Percentiles rank a stretch among this genome's conserved stretches.
These are phyloP conservation scores for Hanleya hanleyi DNA, from an alignment of 2,888 invertebrate species.

Conservation along the genomic window DNA sequence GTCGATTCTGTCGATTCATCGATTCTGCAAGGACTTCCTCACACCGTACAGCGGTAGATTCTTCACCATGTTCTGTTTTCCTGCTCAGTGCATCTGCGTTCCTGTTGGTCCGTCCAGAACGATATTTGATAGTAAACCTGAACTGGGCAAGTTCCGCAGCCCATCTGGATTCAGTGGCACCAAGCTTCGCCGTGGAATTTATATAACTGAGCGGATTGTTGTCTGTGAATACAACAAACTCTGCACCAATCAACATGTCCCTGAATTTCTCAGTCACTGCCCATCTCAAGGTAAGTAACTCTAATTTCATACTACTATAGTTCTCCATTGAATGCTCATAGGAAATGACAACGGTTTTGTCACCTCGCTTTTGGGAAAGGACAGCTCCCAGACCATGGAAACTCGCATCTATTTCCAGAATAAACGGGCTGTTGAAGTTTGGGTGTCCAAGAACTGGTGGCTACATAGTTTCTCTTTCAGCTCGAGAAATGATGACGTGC, in stretches of 20 bases:
- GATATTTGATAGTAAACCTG: not conserved
- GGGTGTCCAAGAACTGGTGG: not conserved
- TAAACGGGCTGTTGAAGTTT: not conserved
- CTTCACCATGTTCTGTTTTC: not conserved
- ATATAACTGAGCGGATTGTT: not conserved
- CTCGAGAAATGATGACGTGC: too few relatives aligned
- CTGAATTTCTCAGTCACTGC: not conserved
- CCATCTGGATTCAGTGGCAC: not conserved
- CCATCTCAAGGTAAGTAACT: constrained; percentile 23
- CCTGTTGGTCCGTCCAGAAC: not conserved
- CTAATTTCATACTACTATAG: constrained; percentile 27
- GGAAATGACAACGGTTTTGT: constrained; percentile 6
- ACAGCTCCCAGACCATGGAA: not conserved
- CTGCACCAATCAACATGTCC: not conserved
- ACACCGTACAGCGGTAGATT: not conserved
- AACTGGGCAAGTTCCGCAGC: not conserved
- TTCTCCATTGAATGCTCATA: constrained; percentile 18
- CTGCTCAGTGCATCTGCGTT: not conserved
- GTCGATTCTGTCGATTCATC: not conserved
- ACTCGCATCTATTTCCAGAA: not conserved
- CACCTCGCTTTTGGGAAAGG: constrained; percentile 17
- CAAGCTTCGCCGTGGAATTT: not conserved
- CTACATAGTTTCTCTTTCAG: not conserved
- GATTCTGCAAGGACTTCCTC: not conserved
- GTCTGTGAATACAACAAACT: not conserved